Evolutionary conservation across 2,113 vertebrate genomes (phyloP).

Genomic region (Thunnus maccoyii): DNA sequence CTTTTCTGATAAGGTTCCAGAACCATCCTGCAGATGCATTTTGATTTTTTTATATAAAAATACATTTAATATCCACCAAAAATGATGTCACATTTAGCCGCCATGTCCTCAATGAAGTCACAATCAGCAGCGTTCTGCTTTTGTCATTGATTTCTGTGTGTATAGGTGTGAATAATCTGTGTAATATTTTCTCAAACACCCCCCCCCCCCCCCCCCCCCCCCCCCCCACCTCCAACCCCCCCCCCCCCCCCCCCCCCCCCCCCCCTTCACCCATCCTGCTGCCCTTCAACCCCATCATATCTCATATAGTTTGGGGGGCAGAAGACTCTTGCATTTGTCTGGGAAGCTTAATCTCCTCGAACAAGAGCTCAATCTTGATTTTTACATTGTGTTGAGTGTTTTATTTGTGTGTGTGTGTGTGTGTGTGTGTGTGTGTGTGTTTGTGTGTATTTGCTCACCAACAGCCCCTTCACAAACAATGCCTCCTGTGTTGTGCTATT

Average conservation of each 20-base stretch:
- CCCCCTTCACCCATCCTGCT: background rate
- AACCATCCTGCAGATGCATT: too few relatives aligned
- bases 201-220: background rate
- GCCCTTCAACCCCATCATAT: constrained; percentile 15
- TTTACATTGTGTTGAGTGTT: constrained; percentile 11
- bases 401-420: background rate
- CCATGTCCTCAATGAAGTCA: too few relatives aligned
- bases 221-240: background rate
- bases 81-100: too few relatives aligned
- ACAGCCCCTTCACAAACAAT: constrained; percentile 34
- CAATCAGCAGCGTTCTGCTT: too few relatives aligned
- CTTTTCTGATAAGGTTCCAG: too few relatives aligned
- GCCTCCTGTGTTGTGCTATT: constrained; percentile 23
- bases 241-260: background rate
- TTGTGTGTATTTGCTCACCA: constrained; percentile 23
- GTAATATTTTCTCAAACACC: background rate
- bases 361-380: constrained; percentile 37
- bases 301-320: background rate
- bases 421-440: constrained; percentile 24
- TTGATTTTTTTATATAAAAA: background rate
- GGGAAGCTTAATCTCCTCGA: constrained; percentile 43
- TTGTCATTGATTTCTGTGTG: too few relatives aligned
- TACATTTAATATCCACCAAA: background rate
- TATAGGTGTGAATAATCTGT: background rate
- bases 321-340: constrained; percentile 38